phyloP scores from a whole-genome alignment of 1,140 invertebrate genomes.

The Anastatus disparis region DNA sequence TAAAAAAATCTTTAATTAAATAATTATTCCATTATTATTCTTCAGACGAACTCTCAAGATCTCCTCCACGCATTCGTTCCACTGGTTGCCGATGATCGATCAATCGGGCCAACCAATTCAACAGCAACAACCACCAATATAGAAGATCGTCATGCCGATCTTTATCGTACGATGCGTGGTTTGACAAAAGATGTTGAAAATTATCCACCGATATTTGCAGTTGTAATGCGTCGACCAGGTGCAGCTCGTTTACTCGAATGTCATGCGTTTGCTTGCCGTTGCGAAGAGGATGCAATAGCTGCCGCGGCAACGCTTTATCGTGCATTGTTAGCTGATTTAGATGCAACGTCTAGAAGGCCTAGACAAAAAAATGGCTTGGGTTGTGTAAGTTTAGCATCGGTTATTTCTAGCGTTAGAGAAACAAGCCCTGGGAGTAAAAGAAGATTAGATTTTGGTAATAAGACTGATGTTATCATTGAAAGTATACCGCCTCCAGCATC shows the following conservation, averaged over 20 bases:
- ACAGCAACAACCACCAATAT: constrained; percentile 33
- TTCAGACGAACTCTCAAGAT: constrained; percentile 48
- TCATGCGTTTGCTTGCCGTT: constrained; percentile 89
- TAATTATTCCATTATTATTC: too few species aligned
- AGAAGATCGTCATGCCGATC: constrained; percentile 61
- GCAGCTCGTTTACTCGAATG: constrained; percentile 84
- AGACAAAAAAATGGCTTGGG: constrained; percentile 77
- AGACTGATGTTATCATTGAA: not conserved
- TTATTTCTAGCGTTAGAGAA: constrained; percentile 60
- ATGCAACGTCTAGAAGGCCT: constrained; percentile 66
- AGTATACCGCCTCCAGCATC: not conserved
- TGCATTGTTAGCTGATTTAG: constrained; percentile 83
- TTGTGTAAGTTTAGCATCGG: constrained; percentile 73
- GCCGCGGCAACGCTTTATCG: constrained; percentile 90
- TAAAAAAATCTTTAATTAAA: not conserved
- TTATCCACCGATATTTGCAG: constrained; percentile 89
- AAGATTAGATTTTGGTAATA: not conserved
- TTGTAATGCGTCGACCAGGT: constrained; percentile 86
- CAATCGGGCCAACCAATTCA: not conserved
- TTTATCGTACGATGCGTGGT: constrained; percentile 62
- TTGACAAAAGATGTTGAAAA: constrained; percentile 59
- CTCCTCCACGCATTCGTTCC: constrained; percentile 82
- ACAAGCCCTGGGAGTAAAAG: not conserved
- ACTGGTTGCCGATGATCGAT: constrained; percentile 78
- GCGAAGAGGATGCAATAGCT: constrained; percentile 87